Evolutionary conservation across 2,888 invertebrate genomes (phyloP).

Genomic region (Heteropelma amictum): DNA sequence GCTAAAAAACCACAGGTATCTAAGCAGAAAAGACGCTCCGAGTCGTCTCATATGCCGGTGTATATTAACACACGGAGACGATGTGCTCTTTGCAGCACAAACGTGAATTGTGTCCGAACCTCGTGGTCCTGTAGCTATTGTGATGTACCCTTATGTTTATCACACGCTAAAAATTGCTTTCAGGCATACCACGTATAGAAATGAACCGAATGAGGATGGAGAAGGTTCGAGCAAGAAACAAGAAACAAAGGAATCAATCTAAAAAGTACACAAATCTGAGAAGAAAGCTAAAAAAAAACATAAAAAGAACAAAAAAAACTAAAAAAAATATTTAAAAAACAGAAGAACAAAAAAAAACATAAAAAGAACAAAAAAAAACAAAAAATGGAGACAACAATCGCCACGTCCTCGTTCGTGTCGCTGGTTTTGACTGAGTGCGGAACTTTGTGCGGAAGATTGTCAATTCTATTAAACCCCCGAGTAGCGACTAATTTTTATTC

Average conservation of each 20-base stretch:
- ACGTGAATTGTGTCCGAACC: no score
- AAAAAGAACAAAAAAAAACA: not conserved
- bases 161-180: no score
- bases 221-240: no score
- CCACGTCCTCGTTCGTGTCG: slow-evolving; percentile 26
- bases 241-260: not conserved
- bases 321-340: not conserved
- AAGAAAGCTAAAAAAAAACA: no score
- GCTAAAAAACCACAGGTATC: not conserved
- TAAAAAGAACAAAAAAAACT: not conserved
- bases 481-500: slow-evolving; percentile 9
- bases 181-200: no score
- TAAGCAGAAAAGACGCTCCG: not conserved
- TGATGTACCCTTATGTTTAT: no score
- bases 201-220: no score
- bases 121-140: no score
- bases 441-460: slow-evolving; percentile 26
- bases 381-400: slow-evolving; percentile 13
- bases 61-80: not conserved
- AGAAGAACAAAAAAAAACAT: not conserved
- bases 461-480: slow-evolving; percentile 15
- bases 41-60: not conserved
- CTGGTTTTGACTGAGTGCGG: slow-evolving; percentile 28
- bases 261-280: no score
- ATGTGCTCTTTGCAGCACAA: not conserved